These are phyloP conservation scores for Xiphorhynchus elegans DNA, from an alignment of 2,113 vertebrate genomes.

Conservation along the genomic window DNA sequence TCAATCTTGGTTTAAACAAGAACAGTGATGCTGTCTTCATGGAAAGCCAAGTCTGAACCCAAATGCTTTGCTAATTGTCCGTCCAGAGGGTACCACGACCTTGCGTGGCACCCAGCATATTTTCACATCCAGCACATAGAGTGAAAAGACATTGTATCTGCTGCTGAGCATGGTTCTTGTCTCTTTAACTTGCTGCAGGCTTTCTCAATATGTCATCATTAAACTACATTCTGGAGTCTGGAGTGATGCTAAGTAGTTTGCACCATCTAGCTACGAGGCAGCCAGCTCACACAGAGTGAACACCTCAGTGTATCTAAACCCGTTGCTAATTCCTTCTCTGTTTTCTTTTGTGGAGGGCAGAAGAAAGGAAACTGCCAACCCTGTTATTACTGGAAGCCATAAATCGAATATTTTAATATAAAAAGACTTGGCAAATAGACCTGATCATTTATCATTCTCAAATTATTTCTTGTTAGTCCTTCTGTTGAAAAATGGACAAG, in stretches of 20 bases:
- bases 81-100: neutral
- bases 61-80: neutral
- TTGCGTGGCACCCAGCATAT: fast-evolving
- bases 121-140: neutral
- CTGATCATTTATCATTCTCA: neutral
- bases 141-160: neutral
- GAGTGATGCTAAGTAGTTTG: neutral
- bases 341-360: neutral
- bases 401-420: neutral
- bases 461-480: neutral
- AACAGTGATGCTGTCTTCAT: neutral
- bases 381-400: neutral
- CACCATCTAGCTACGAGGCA: neutral
- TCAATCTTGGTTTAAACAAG: neutral
- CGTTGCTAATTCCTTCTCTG: neutral
- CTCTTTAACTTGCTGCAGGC: neutral
- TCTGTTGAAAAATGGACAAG: neutral
- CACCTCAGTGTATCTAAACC: neutral
- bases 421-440: neutral
- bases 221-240: neutral
- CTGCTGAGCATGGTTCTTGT: neutral
- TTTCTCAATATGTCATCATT: neutral
- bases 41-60: neutral
- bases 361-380: neutral
- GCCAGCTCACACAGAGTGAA: neutral